phyloP scores from a whole-genome alignment of 2,113 vertebrate genomes.

The Tretioscincus oriximinensis region DNA sequence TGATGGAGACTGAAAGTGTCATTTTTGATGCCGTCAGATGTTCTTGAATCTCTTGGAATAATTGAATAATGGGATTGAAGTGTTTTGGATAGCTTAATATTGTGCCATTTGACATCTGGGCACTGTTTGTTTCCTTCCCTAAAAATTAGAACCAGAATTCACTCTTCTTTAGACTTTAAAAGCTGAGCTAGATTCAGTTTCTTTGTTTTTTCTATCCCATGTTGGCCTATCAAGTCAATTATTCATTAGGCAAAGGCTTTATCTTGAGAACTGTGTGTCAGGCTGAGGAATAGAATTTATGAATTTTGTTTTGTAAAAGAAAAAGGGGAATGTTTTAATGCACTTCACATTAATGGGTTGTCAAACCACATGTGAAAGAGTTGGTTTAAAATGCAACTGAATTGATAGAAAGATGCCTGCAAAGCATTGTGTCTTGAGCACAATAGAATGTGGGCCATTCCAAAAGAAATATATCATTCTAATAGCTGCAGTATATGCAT shows the following conservation, averaged over 20 bases:
- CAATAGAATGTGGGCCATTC: conserved; percentile 59
- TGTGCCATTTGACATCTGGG: not conserved
- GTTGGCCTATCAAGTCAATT: conserved; percentile 35
- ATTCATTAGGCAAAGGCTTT: conserved; percentile 46
- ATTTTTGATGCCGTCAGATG: too few relatives aligned
- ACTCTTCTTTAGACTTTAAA: conserved; percentile 23
- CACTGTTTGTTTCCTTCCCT: conserved; percentile 24
- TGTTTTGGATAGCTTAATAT: not conserved
- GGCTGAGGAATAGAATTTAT: conserved; percentile 35
- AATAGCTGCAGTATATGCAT: conserved; percentile 58
- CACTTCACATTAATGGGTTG: conserved; percentile 21
- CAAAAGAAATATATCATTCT: conserved; percentile 55
- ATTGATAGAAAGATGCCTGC: conserved; percentile 35
- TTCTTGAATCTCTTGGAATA: too few relatives aligned
- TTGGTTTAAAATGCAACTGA: conserved; percentile 33
- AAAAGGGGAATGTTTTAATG: conserved; percentile 30
- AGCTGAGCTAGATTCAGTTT: conserved; percentile 11
- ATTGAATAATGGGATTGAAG: too few relatives aligned
- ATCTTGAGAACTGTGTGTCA: conserved; percentile 33
- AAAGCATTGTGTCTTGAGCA: conserved; percentile 49
- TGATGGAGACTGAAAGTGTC: too few relatives aligned
- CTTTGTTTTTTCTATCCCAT: conserved; percentile 2
- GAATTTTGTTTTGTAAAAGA: conserved; percentile 51
- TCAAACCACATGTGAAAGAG: conserved; percentile 30
- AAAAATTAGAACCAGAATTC: conserved; percentile 9